phyloP scores from a whole-genome alignment of 2,797 vertebrate genomes.

The Rhincodon typus region DNA sequence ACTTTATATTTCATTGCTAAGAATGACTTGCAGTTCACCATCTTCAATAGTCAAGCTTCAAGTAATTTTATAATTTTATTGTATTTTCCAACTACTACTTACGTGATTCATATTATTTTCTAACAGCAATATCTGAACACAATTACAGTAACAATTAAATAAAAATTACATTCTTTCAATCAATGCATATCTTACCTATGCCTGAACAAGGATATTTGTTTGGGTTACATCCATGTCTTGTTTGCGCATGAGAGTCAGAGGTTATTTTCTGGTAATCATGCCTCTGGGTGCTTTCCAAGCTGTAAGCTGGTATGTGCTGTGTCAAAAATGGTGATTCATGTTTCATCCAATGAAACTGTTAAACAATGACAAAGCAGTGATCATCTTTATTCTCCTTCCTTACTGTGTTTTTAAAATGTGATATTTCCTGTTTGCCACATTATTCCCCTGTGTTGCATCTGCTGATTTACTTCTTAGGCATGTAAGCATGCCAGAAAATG shows the following conservation, averaged over 20 bases:
- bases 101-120: neutral
- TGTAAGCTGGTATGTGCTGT: slow-evolving; percentile 41
- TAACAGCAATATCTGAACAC: neutral
- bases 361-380: slow-evolving; percentile 30
- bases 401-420: neutral
- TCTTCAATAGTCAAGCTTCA: neutral
- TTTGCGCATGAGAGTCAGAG: slow-evolving; percentile 41
- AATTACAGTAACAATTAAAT: neutral
- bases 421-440: neutral
- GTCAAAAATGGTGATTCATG: neutral
- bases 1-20: neutral
- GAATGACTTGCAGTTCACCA: neutral
- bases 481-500: neutral
- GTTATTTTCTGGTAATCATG: slow-evolving; percentile 44
- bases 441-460: neutral
- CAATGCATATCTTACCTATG: slow-evolving; percentile 47
- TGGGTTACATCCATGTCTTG: slow-evolving; percentile 43
- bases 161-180: neutral
- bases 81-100: neutral
- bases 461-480: neutral
- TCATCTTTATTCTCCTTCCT: slow-evolving; percentile 6
- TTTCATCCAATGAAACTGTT: slow-evolving; percentile 48
- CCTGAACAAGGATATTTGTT: slow-evolving; percentile 43
- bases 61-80: neutral
- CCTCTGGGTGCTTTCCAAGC: slow-evolving; percentile 47